These are phyloP conservation scores for Myanophis thanlyinensis DNA, from an alignment of 2,113 vertebrate species.

Conservation along the genomic window DNA sequence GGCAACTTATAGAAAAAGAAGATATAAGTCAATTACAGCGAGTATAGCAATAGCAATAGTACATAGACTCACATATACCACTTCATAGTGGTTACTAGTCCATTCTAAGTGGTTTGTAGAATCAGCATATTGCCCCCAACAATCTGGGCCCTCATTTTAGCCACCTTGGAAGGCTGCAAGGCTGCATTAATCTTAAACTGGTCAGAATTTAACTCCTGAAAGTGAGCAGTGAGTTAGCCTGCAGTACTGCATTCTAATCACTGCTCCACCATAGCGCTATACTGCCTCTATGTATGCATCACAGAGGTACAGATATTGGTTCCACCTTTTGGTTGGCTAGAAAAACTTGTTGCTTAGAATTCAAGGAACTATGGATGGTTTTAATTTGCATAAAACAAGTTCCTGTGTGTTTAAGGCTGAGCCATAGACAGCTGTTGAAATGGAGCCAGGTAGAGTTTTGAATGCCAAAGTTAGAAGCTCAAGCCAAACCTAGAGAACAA, in stretches of 20 bases:
- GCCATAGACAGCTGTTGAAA: neutral
- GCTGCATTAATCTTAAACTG: neutral
- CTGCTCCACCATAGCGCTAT: neutral
- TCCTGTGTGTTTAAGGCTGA: neutral
- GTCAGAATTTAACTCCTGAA: neutral
- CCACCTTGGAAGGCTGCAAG: neutral
- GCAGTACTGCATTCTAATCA: neutral
- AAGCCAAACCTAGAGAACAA: neutral
- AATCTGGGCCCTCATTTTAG: neutral
- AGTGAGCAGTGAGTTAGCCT: neutral
- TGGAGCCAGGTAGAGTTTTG: neutral
- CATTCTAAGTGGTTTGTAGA: neutral
- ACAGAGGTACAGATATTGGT: neutral
- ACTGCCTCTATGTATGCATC: neutral
- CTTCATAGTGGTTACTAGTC: neutral
- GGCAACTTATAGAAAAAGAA: neutral
- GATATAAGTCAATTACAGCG: neutral
- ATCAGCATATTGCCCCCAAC: neutral
- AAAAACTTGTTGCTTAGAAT: neutral
- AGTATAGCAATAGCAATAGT: neutral
- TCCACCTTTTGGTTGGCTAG: neutral
- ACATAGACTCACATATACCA: neutral
- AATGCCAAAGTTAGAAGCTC: neutral
- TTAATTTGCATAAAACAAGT: neutral
- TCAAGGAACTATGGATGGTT: neutral